Evolutionary conservation across 2,113 vertebrate genomes (phyloP).

Genomic region (Lepus europaeus): DNA sequence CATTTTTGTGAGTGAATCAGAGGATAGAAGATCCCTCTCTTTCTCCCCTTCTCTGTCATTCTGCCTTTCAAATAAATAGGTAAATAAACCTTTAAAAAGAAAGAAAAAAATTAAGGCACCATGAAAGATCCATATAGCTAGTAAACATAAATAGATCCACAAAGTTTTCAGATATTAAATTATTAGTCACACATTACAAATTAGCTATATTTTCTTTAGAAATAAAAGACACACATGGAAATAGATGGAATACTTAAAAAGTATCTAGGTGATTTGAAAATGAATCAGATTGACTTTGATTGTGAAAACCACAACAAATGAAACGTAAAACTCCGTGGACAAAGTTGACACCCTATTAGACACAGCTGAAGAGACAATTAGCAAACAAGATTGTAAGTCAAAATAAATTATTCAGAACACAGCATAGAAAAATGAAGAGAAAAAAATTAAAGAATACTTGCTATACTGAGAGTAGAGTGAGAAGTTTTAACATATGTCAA

Average conservation of each 20-base stretch:
- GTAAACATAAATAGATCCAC: not conserved
- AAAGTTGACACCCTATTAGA: not conserved
- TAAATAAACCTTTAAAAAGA: no score
- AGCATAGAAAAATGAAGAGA: not conserved
- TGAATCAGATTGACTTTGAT: not conserved
- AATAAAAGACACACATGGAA: conserved; percentile 19
- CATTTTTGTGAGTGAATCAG: no score
- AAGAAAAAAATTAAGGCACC: not conserved
- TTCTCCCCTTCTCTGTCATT: no score
- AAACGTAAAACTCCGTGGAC: not conserved
- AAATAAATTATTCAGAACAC: conserved; percentile 46
- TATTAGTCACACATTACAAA: conserved; percentile 1
- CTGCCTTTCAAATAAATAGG: no score
- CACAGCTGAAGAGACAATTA: not conserved
- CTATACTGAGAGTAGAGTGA: not conserved
- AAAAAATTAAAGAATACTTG: conserved; percentile 10
- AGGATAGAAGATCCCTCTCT: no score
- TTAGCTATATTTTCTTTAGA: not conserved
- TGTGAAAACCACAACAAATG: not conserved
- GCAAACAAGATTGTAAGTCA: not conserved
- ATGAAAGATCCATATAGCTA: not conserved
- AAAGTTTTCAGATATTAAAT: conserved; percentile 41
- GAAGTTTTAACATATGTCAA: not conserved
- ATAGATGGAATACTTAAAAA: conserved; percentile 9
- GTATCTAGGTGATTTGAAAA: not conserved